Evolutionary conservation across 2,113 vertebrate species (phyloP).

Genomic region (Mustelus asterias): DNA sequence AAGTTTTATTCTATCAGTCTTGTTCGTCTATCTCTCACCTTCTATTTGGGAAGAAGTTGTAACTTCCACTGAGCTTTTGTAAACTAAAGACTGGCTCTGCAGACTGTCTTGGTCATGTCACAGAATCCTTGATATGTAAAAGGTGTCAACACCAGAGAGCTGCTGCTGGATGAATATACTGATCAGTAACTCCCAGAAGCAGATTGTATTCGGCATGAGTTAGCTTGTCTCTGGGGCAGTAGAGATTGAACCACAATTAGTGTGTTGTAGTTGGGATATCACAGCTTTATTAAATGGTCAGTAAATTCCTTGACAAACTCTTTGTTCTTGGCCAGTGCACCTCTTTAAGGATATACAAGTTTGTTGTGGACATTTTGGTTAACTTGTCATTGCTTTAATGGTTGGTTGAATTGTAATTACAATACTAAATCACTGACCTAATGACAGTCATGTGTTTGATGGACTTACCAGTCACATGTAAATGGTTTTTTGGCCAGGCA

Average conservation of each 20-base stretch:
- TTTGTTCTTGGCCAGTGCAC: not conserved
- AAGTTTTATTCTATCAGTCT: not conserved
- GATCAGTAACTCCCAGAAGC: not conserved
- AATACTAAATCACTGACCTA: not conserved
- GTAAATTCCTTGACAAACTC: not conserved
- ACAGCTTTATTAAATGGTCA: not conserved
- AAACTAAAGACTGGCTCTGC: not conserved
- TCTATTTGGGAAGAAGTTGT: not conserved
- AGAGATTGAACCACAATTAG: not conserved
- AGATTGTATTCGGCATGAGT: not conserved
- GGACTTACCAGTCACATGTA: not conserved
- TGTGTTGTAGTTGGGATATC: not conserved
- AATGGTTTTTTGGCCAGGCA: not conserved
- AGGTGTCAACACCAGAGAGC: not conserved
- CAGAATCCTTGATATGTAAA: conserved; percentile 4
- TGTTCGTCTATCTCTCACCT: not conserved
- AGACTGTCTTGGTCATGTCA: not conserved
- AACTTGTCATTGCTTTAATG: not conserved
- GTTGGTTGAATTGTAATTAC: not conserved
- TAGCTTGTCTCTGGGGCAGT: not conserved
- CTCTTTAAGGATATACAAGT: not conserved
- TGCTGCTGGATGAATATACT: not conserved
- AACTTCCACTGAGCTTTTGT: conserved; percentile 1
- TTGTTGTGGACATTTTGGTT: not conserved
- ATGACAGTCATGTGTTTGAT: not conserved